Conservation (phyloP, 2,888 invertebrate species). For the Agrochola litura region DNA sequence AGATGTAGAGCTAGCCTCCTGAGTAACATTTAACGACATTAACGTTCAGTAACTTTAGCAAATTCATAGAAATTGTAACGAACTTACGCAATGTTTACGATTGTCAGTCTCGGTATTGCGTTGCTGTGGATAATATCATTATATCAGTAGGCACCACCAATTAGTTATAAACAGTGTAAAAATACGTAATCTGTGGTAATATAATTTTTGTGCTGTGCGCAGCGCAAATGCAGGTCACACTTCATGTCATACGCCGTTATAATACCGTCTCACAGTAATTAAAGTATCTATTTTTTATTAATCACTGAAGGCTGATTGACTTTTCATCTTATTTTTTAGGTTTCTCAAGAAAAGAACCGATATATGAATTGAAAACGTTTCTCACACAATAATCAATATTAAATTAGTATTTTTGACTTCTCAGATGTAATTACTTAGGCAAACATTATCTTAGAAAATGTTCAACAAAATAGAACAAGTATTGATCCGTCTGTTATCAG, state of each 20-base stretch:
- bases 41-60: no score
- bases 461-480: neutral
- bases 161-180: constrained; percentile 18
- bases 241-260: neutral
- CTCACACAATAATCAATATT: neutral
- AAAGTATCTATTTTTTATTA: no score
- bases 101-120: constrained; percentile 24
- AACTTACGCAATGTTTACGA: constrained; percentile 23
- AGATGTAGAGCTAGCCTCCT: no score
- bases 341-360: neutral
- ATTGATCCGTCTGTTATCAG: constrained; percentile 11
- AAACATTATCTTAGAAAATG: neutral
- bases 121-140: constrained; percentile 18
- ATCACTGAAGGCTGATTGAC: no score
- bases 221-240: neutral
- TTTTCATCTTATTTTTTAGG: neutral
- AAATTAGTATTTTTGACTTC: neutral
- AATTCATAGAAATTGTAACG: no score
- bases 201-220: neutral
- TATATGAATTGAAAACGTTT: neutral
- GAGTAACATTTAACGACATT: no score
- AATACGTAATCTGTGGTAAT: constrained; percentile 4
- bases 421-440: neutral
- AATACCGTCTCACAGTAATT: no score
- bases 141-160: constrained; percentile 9